Conservation (phyloP, 2,888 invertebrate species). For the Lepeophtheirus nordmannii region DNA sequence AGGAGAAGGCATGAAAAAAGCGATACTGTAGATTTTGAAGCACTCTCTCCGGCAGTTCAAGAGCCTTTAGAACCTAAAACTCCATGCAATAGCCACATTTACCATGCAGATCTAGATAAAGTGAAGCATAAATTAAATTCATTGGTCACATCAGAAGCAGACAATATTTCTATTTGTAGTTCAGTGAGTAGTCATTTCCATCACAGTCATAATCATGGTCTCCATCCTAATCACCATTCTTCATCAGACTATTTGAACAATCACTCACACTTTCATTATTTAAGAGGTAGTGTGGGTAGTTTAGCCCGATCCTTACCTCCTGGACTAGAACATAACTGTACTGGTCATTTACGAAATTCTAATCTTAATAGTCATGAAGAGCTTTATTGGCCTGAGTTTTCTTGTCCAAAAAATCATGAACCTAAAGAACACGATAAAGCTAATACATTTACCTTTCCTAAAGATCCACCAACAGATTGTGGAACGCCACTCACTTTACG, state of each 20-base stretch:
- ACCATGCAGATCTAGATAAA: neutral
- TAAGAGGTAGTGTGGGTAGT: neutral
- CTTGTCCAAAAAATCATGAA: neutral
- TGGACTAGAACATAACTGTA: conserved; percentile 2
- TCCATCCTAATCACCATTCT: neutral
- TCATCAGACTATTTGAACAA: neutral
- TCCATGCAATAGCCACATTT: too few species aligned
- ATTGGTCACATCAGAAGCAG: neutral
- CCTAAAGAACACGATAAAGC: too few species aligned
- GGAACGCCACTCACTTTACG: neutral
- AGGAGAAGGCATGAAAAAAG: conserved; percentile 21
- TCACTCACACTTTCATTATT: neutral
- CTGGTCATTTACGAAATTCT: neutral
- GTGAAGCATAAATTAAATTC: neutral
- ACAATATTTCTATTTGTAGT: neutral
- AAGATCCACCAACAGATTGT: neutral
- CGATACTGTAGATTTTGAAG: conserved; percentile 6
- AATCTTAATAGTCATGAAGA: neutral
- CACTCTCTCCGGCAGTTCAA: neutral
- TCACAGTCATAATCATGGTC: neutral
- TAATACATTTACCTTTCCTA: neutral
- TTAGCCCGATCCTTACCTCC: conserved; percentile 6
- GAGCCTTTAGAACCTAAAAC: neutral
- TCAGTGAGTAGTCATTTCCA: conserved; percentile 6
- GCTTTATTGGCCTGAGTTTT: neutral